A percentile compares a stretch with the other conserved stretches of the same genome.
phyloP scores from a whole-genome alignment of 2,888 invertebrate species.

The Sicus ferrugineus region DNA sequence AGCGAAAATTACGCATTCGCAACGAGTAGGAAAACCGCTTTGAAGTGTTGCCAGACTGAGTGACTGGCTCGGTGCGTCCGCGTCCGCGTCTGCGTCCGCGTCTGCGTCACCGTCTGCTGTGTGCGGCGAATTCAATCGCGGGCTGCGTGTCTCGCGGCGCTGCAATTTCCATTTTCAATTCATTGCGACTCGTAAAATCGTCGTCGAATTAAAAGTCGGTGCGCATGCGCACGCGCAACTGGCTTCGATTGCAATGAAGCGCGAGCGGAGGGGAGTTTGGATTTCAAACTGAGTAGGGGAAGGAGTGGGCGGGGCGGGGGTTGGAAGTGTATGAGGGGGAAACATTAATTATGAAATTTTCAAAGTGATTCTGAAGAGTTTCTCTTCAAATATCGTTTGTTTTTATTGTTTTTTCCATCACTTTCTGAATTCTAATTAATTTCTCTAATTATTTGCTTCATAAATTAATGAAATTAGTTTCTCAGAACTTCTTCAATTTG shows the following conservation, averaged over 20 bases:
- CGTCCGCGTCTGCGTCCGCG: not conserved
- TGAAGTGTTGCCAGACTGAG: not conserved
- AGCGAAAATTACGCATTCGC: not conserved
- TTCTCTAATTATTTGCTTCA: no score
- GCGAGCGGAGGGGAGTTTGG: not conserved
- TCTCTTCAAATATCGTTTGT: no score
- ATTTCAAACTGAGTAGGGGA: no score
- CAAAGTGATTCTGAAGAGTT: no score
- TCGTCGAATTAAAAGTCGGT: slow-evolving; percentile 51
- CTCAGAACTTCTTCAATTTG: no score
- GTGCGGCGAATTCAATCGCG: no score
- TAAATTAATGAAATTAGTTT: no score
- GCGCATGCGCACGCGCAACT: slow-evolving; percentile 5
- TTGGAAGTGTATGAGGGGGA: no score
- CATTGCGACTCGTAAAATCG: slow-evolving; percentile 49
- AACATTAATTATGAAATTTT: no score
- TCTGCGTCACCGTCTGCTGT: not conserved
- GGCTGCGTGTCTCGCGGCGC: slow-evolving; percentile 54
- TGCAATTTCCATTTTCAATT: slow-evolving; percentile 49
- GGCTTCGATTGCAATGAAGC: not conserved
- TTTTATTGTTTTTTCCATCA: no score
- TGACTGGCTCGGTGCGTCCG: not conserved
- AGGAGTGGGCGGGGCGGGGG: no score
- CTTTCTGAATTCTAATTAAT: no score
- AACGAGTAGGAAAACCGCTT: not conserved